Conservation (phyloP, 2,888 invertebrate genomes). For the Sphaerophoria taeniata region DNA sequence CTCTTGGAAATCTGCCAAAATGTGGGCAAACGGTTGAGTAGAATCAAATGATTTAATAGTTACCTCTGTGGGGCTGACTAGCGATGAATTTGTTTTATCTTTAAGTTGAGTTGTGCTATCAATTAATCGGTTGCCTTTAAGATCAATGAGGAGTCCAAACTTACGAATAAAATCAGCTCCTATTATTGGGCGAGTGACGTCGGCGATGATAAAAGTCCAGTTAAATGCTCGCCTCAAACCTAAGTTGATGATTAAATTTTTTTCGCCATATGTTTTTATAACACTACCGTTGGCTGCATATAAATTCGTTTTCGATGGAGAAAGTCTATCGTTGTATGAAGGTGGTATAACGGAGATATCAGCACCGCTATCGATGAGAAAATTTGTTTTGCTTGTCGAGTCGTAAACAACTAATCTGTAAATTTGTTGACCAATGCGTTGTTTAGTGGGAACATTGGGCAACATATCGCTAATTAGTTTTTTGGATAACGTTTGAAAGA, state of each 20-base stretch:
- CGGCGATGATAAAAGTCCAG: constrained; percentile 52
- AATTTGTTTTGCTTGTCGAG: constrained; percentile 14
- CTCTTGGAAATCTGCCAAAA: constrained; percentile 11
- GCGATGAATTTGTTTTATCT: background rate
- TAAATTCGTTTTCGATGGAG: background rate
- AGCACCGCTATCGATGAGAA: constrained; percentile 46
- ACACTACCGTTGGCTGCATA: constrained; percentile 40
- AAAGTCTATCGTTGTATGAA: constrained; percentile 2
- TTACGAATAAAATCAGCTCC: constrained; percentile 45
- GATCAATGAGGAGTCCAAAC: constrained; percentile 47
- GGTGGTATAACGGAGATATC: constrained; percentile 62
- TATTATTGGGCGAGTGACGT: constrained; percentile 51
- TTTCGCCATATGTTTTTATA: constrained; percentile 33
- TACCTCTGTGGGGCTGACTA: background rate
- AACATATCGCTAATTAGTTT: constrained; percentile 1
- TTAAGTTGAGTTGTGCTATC: constrained; percentile 12
- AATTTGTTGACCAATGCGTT: constrained; percentile 17
- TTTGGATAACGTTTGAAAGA: constrained; percentile 8
- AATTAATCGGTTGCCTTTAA: constrained; percentile 34
- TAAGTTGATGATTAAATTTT: background rate
- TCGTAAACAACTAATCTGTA: constrained; percentile 22
- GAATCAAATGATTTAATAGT: constrained; percentile 15
- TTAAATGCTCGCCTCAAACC: constrained; percentile 16
- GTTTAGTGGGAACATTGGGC: constrained; percentile 8
- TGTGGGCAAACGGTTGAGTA: constrained; percentile 6